Evolutionary conservation across 1,140 invertebrate species (phyloP), one percentile per base, ranked within the genome.

Genomic region (Anthonomus grandis): DNA sequence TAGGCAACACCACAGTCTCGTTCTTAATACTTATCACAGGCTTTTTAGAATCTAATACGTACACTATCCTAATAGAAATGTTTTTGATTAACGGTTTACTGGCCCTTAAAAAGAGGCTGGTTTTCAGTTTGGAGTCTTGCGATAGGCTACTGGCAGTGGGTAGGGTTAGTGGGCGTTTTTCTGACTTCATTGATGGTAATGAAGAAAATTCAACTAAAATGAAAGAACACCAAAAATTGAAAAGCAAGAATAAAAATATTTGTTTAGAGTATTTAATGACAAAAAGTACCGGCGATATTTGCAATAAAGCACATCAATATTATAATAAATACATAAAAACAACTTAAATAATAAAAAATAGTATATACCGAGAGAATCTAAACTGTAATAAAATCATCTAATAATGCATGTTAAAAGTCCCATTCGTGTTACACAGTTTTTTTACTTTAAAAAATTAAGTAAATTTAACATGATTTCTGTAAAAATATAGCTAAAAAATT

Each of bases 1-100:
- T 79, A 60, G 81, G 75, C 27, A 87, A 75, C 60, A 79, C 76
- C 58, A 85, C 78, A 8, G 66, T 76, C 57, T 83, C 77, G 65
- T 85, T 83, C 70, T 83, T 86, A 12, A 76, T 71, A 62, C 76
- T 75, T 55, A 64, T 55, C 24, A 71, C 71, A 12, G 62, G 69
- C 57, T 77, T 78, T 2, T 77, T 73, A 15, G 73, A 59, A 67
- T 79, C 42, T 44, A 75, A 68, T 10, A 54, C 52, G 44, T 71
- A 71, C 4, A 64, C 67, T n/a, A 70, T 59, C 48, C 64, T 64
- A 10, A 70, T 53, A 37, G 61, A 58, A 6, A 74, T 51, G 36
- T 62, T 65, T 31, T 63, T 63, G 44, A 68, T 64, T n/a, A 66
- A 79, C 50, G 81, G 71, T 75, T 82, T 82, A 63, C 81, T 82